Percentiles rank a stretch among this genome's conserved stretches.
phyloP scores from a whole-genome alignment of 1,140 invertebrate genomes.

The Cyclina sinensis region DNA sequence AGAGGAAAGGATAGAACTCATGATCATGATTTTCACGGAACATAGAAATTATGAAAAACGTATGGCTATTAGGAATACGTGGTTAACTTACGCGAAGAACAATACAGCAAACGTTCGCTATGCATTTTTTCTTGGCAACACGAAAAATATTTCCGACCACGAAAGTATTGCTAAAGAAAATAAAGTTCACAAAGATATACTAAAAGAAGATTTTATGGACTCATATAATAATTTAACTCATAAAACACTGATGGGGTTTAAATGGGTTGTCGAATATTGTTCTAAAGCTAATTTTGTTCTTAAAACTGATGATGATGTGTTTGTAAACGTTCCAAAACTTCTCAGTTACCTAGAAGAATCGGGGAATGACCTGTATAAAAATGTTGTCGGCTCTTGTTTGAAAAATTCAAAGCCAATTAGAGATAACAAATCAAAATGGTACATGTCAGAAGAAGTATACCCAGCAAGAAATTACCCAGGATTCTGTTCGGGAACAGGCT shows the following conservation, averaged over 20 bases:
- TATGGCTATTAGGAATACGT: conserved; percentile 50
- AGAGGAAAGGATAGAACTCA: neutral
- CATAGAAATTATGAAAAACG: conserved; percentile 26
- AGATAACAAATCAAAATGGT: conserved; percentile 86
- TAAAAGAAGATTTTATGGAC: conserved; percentile 72
- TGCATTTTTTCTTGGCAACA: too few species aligned
- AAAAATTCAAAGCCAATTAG: conserved; percentile 72
- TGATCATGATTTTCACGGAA: conserved; percentile 54
- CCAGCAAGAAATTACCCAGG: too few species aligned
- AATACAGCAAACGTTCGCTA: too few species aligned
- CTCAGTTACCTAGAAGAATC: conserved; percentile 48
- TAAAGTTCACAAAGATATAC: conserved; percentile 62
- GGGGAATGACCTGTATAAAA: conserved; percentile 12
- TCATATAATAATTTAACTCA: conserved; percentile 69
- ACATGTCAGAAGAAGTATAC: conserved; percentile 81
- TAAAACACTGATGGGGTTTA: conserved; percentile 71
- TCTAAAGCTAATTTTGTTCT: conserved; percentile 68
- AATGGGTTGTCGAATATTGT: conserved; percentile 70
- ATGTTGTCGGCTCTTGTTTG: conserved; percentile 59
- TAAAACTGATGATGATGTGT: conserved; percentile 76
- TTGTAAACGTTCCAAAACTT: conserved; percentile 70
- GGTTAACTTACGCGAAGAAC: conserved; percentile 32
- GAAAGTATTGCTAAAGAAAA: conserved; percentile 58
- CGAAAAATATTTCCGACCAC: neutral
- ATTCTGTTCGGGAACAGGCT: too few species aligned